Conservation (phyloP, 2,113 vertebrate genomes). For the Centropus unirufus region DNA sequence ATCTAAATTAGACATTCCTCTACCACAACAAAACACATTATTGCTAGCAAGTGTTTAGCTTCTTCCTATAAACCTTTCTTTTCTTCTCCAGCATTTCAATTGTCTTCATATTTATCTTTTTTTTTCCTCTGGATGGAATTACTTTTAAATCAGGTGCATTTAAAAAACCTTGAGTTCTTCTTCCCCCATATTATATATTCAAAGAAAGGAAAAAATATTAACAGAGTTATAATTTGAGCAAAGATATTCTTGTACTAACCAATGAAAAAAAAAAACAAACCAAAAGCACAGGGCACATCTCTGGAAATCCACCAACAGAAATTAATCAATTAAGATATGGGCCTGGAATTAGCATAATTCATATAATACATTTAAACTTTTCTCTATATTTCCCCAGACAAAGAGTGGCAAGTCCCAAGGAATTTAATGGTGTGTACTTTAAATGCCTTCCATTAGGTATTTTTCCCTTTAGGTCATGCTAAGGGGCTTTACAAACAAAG, state of each 20-base stretch:
- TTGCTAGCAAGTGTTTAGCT: neutral
- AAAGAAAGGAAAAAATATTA: neutral
- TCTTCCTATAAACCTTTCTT: neutral
- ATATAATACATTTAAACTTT: neutral
- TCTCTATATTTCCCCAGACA: neutral
- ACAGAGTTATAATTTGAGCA: neutral
- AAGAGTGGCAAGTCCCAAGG: neutral
- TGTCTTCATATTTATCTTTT: neutral
- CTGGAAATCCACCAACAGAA: neutral
- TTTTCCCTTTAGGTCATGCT: neutral
- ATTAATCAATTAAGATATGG: neutral
- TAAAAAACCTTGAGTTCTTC: neutral
- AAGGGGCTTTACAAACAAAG: constrained; percentile 2
- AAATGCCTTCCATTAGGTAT: neutral
- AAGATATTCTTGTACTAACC: neutral
- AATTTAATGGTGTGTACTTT: neutral
- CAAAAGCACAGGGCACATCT: neutral
- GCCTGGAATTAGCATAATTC: neutral
- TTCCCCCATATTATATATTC: neutral
- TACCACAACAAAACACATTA: neutral
- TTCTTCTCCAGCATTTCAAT: neutral
- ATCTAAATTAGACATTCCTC: neutral
- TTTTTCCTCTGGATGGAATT: neutral
- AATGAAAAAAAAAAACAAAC: neutral
- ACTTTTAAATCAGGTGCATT: neutral